A percentile compares a stretch with the other conserved stretches of the same genome.
Evolutionary conservation across 2,888 invertebrate species (phyloP).

Genomic region (Horisme vitalbata): DNA sequence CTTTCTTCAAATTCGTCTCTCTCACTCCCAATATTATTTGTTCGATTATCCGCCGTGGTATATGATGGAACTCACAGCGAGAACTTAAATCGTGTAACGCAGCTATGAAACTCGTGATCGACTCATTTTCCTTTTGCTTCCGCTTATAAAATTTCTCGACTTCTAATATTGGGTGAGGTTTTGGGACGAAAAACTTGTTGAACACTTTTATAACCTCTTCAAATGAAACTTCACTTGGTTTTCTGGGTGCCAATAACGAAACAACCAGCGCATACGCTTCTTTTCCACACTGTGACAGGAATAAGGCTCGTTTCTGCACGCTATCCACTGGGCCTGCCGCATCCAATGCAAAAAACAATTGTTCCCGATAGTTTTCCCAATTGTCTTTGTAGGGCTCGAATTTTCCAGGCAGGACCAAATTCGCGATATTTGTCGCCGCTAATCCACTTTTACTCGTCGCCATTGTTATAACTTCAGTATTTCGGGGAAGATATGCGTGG

Average conservation of each 20-base stretch:
- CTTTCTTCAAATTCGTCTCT: background rate
- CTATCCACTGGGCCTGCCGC: constrained; percentile 11
- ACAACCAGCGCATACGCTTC: constrained; percentile 9
- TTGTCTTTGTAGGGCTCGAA: constrained; percentile 15
- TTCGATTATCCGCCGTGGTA: background rate
- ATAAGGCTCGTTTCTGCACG: constrained; percentile 17
- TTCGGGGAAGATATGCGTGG: too few relatives aligned
- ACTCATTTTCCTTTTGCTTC: constrained; percentile 4
- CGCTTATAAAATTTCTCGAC: background rate
- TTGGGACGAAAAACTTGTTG: constrained; percentile 16
- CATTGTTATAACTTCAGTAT: constrained; percentile 4
- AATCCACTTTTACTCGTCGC: background rate
- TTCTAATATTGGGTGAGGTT: constrained; percentile 19
- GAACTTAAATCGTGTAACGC: background rate
- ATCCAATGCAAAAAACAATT: background rate
- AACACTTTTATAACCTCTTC: constrained; percentile 10
- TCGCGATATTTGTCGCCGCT: constrained; percentile 8
- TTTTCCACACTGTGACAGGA: constrained; percentile 20
- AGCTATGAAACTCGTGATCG: constrained; percentile 4
- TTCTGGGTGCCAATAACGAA: constrained; percentile 12
- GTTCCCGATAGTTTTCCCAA: constrained; percentile 11
- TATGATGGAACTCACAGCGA: background rate
- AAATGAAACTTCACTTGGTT: constrained; percentile 15
- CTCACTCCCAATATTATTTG: background rate
- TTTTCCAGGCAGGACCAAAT: constrained; percentile 13